Conservation (phyloP, 2,888 invertebrate species). For the Latheticus oryzae region DNA sequence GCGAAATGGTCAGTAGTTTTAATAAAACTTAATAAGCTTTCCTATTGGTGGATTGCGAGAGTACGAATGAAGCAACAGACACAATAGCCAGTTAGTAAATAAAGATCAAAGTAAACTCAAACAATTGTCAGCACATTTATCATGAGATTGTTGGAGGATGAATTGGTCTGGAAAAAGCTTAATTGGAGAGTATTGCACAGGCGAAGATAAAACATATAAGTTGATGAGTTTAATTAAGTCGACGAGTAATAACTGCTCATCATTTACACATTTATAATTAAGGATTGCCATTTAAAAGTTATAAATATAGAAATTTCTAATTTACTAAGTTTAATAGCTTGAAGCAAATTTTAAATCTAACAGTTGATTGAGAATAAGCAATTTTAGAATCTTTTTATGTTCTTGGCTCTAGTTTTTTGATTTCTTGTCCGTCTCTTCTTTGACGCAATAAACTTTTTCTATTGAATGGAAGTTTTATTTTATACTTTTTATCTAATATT, state of each 20-base stretch:
- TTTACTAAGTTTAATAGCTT: too few species aligned
- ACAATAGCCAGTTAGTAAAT: slow-evolving; percentile 30
- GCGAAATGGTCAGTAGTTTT: slow-evolving; percentile 1
- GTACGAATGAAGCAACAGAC: neutral
- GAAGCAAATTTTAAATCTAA: too few species aligned
- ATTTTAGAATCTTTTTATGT: too few species aligned
- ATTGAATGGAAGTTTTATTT: too few species aligned
- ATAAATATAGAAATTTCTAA: too few species aligned
- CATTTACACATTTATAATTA: slow-evolving; percentile 2
- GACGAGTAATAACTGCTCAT: slow-evolving; percentile 14
- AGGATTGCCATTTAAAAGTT: too few species aligned
- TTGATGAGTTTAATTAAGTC: neutral
- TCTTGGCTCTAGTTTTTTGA: too few species aligned
- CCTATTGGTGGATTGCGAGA: neutral
- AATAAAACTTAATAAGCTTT: neutral
- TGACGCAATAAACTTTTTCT: too few species aligned
- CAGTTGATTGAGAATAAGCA: too few species aligned
- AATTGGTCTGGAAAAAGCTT: slow-evolving; percentile 8
- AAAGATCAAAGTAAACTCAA: slow-evolving; percentile 30
- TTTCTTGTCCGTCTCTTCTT: too few species aligned
- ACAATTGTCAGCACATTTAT: slow-evolving; percentile 29
- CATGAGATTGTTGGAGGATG: slow-evolving; percentile 12
- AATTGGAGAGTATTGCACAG: neutral
- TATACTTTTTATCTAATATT: too few species aligned
- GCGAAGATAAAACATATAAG: slow-evolving; percentile 4